These are phyloP conservation scores for Sinelater perroti DNA, from an alignment of 2,888 invertebrate species.

Conservation along the genomic window DNA sequence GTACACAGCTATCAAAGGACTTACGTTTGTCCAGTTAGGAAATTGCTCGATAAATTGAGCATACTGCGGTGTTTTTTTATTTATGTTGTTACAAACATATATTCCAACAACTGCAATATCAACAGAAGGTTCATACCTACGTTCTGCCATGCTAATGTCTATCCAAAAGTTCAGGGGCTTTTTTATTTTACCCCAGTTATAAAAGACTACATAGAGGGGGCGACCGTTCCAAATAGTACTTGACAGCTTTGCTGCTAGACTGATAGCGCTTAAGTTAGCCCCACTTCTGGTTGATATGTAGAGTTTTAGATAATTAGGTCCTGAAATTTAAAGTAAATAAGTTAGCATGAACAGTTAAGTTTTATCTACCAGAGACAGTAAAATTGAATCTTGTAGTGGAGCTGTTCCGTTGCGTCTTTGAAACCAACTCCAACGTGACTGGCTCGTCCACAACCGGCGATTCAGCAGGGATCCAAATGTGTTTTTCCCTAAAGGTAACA, in stretches of 20 bases:
- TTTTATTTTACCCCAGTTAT: slow-evolving; percentile 48
- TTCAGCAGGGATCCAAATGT: slow-evolving; percentile 54
- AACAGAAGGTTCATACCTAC: slow-evolving; percentile 46
- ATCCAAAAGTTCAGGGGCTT: slow-evolving; percentile 49
- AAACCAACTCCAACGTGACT: slow-evolving; percentile 45
- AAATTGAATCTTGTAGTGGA: slow-evolving; percentile 61
- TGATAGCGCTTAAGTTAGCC: slow-evolving; percentile 64
- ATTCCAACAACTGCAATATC: slow-evolving; percentile 62
- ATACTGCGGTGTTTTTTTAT: slow-evolving; percentile 60
- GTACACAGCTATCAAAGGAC: slow-evolving; percentile 14
- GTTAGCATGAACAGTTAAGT: not conserved
- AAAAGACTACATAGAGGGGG: slow-evolving; percentile 50
- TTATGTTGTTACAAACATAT: slow-evolving; percentile 60
- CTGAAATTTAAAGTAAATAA: slow-evolving; percentile 54
- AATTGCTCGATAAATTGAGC: slow-evolving; percentile 50
- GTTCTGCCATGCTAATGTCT: slow-evolving; percentile 47
- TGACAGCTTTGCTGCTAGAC: slow-evolving; percentile 58
- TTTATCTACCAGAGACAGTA: slow-evolving; percentile 60
- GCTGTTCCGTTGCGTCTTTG: slow-evolving; percentile 53
- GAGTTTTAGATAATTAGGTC: slow-evolving; percentile 71
- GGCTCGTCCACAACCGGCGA: slow-evolving; percentile 49
- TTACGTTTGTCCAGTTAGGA: slow-evolving; percentile 26
- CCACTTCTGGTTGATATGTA: slow-evolving; percentile 67
- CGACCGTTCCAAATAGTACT: slow-evolving; percentile 46
- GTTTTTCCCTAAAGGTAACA: slow-evolving; percentile 50